Base-by-base conservation (phyloP, 1,140 invertebrate species). In the Pseudoatta argentina region DNA sequence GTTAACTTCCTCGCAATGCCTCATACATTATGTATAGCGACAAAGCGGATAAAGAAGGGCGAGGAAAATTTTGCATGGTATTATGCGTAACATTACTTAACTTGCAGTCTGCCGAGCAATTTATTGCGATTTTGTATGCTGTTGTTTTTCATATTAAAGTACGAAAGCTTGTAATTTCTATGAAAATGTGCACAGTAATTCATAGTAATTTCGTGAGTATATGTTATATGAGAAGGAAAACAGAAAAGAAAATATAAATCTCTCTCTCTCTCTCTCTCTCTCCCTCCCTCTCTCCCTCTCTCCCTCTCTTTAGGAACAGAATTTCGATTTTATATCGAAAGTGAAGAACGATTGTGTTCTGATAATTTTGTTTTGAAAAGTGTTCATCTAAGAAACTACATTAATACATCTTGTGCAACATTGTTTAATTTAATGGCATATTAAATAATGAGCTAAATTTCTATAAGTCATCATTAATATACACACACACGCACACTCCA, bases 1-100 rank as follows among this genome's bases (percentile, higher is more conserved):
- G 21, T 69, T 51, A 69, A 69, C 14, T 10, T 81, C 21, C 21
- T 79, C 27, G 55, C 27, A 24, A 14, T 34, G 44, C 48, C 27
- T 79, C 77, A 81, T 81, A 18, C 30, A 71, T 81, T 81, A 81
- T 69, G 77, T 24, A 71, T 81, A 55, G 14, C 21, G 48, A 81
- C 14, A n/a, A 53, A 51, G 24, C 14, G 30, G 76, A 67, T 34
- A 67, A 64, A 34, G 18, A 67, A 79, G 76, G 27, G n/a, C 5
- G 66, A 55, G 16, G n/a, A 27, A 81, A 81, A 81, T 81, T 39
- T 81, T 71, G 39, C 48, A 55, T 27, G 27, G 14, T 21, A 79
- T 69, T 53, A 69, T 51, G 44, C 63, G n/a, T 53, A 79, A 48
- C n/a, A 67, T 78, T 30, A 59, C 21, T 64, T 48, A 75, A 75